A percentile compares a stretch with the other conserved stretches of the same genome.
Conservation (phyloP, 2,797 vertebrate genomes). For the Nannoperca obscura region DNA sequence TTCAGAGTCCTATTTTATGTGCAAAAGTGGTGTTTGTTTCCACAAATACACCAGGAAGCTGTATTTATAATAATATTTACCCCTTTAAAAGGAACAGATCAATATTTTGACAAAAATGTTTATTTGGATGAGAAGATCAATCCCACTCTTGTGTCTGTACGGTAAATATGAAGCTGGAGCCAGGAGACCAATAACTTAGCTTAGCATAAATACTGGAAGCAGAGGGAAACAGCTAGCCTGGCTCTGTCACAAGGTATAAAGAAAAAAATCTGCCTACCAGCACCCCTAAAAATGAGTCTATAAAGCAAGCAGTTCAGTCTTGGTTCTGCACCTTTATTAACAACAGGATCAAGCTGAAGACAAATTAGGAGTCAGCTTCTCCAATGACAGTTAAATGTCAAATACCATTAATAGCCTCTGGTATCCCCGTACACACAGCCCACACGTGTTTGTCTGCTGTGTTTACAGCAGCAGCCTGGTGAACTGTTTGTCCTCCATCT, state of each 20-base stretch:
- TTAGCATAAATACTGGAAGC: not conserved
- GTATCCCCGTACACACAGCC: slow-evolving; percentile 15
- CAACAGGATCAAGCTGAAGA: slow-evolving; percentile 53
- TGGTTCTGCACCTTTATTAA: slow-evolving; percentile 64
- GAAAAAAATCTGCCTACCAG: not conserved
- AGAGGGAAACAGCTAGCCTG: not conserved
- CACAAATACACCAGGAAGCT: not conserved
- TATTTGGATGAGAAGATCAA: not conserved
- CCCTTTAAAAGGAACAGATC: not conserved
- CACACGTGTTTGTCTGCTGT: slow-evolving; percentile 7
- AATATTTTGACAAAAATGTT: not conserved
- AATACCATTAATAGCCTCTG: slow-evolving; percentile 71
- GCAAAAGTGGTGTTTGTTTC: not conserved
- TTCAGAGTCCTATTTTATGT: no score
- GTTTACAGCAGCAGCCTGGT: slow-evolving; percentile 23
- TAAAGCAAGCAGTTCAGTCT: slow-evolving; percentile 34
- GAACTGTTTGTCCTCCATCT: slow-evolving; percentile 15
- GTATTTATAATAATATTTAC: not conserved
- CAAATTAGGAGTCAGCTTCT: slow-evolving; percentile 69
- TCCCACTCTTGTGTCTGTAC: no score
- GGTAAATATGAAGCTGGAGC: not conserved
- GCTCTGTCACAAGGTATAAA: not conserved
- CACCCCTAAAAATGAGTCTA: slow-evolving; percentile 10
- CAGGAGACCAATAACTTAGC: not conserved
- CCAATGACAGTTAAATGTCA: slow-evolving; percentile 78